Base-by-base conservation (phyloP, 2,797 vertebrate genomes). In the Danio albolineatus region DNA sequence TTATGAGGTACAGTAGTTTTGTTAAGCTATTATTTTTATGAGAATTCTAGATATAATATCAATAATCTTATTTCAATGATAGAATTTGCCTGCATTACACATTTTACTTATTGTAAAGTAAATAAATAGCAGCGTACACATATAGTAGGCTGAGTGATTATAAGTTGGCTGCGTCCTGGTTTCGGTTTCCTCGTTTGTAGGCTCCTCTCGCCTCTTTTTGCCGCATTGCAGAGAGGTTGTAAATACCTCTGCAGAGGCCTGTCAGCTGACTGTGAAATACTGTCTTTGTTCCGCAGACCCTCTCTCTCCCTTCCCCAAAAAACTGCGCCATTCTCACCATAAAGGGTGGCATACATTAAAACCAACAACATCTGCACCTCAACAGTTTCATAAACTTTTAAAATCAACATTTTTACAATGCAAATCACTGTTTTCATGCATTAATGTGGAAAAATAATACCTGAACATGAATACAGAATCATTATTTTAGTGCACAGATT, bases 231-330 rank as follows among this genome's bases (percentile, higher is more conserved):
- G 96, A 93, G 88, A 94, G 93, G 97, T 94, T 93, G 95, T 98
- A 98, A 99, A 98, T 98, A 97, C 95, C 97, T 97, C 96, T 95
- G 95, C 96, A 97, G 96, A 97, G 97, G 96, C 95, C 96, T 98
- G 97, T 96, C 97, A 97, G 94, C 88, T 90, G 86, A 84, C 93
- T 90, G 95, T 98, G 96, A 98, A 98, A 98, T 97, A 97, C 96
- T 96, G 95, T 97, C 97, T 99, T 99, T 99, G 97, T 98, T 97
- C 93, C 83, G 82, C 85, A 92, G 91, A 92, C 91, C 93, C 85
- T 90, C 88, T 91, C 91, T 92, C 91, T 88, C 89, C 92, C 92
- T 92, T 90, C 89, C 81, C 81, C 86, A n/a, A 83, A 89, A 86
- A 91, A 87, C 83, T 83, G 69, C 81, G 75, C 66, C 72, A 73